Base-by-base conservation (phyloP, 2,797 vertebrate species). In the Esox masquinongy region DNA sequence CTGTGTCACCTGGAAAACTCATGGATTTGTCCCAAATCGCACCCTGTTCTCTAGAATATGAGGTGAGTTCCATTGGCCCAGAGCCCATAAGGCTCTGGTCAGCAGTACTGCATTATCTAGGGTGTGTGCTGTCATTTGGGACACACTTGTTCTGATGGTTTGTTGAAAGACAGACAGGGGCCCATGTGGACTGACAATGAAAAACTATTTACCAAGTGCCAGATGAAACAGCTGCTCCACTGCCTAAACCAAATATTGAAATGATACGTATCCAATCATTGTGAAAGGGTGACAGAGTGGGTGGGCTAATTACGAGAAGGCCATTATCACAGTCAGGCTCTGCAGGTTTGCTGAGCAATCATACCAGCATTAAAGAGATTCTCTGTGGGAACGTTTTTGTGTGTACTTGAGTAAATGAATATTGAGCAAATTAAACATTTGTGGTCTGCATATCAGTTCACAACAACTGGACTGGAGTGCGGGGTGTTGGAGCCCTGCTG, bases 191-290 rank as follows among this genome's bases (percentile, higher is more conserved):
- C 19, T 56, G 53, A 53, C 53, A 56, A 36, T 68, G 5, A 78
- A 70, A 79, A 47, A 74, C 69, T 68, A 39, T 76, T 85, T 78
- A 75, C 2, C 2, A 70, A 12, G n/a, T 76, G 0, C 5, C 70
- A 24, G 75, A 82, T 70, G 74, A 69, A 83, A 77, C 82, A 74
- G 78, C 77, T 68, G 80, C 75, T 39, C 50, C 67, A 15, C 47
- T 31, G 39, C 0, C 50, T 14, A 56, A 56, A 56, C 53, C n/a
- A 56, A 56, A 56, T 56, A 56, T 22, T 22, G 9, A 56, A 56
- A 22, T 22, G n/a, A 56, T 56, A 1, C n/a, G 53, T 56, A 56
- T 56, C 53, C 2, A 56, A 56, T 56, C n/a, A 56, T 56, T 53
- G 51, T 53, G 51, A 53, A 31, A 64, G 50, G 49, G n/a, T 24